Conservation (phyloP, 2,797 vertebrate genomes). For the Trematomus bernacchii region DNA sequence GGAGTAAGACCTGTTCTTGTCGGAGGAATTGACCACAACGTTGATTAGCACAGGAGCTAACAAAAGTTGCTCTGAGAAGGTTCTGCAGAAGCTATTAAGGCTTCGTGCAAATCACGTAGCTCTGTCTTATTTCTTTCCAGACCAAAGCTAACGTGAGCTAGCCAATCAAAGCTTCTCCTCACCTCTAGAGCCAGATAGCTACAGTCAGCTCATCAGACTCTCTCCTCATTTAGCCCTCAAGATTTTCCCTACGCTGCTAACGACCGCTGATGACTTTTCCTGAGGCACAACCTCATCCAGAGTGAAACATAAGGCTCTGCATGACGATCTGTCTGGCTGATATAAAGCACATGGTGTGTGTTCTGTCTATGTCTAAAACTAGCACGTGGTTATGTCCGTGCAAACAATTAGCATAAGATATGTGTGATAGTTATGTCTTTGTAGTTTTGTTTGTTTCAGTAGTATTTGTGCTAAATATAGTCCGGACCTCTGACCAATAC, state of each 20-base stretch:
- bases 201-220: slow-evolving; percentile 54
- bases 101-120: slow-evolving; percentile 6
- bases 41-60: slow-evolving; percentile 43
- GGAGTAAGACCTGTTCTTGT: neutral
- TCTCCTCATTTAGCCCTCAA: slow-evolving; percentile 53
- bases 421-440: slow-evolving; percentile 14
- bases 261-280: slow-evolving; percentile 75
- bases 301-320: slow-evolving; percentile 62
- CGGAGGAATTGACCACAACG: slow-evolving; percentile 23
- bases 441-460: slow-evolving; percentile 27
- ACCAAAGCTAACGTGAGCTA: slow-evolving; percentile 6
- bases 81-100: slow-evolving; percentile 51
- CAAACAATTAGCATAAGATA: slow-evolving; percentile 9
- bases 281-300: slow-evolving; percentile 66
- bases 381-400: slow-evolving; percentile 4
- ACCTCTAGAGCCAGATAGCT: slow-evolving; percentile 27
- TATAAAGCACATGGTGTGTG: slow-evolving; percentile 34
- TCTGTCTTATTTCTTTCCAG: slow-evolving; percentile 33
- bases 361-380: neutral
- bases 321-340: slow-evolving; percentile 50
- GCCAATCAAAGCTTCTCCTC: slow-evolving; percentile 41
- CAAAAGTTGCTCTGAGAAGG: slow-evolving; percentile 17
- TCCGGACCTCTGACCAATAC: neutral
- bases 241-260: slow-evolving; percentile 48
- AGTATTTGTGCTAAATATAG: slow-evolving; percentile 28